Conservation (phyloP, 2,113 vertebrate genomes). For the Trinectes maculatus region DNA sequence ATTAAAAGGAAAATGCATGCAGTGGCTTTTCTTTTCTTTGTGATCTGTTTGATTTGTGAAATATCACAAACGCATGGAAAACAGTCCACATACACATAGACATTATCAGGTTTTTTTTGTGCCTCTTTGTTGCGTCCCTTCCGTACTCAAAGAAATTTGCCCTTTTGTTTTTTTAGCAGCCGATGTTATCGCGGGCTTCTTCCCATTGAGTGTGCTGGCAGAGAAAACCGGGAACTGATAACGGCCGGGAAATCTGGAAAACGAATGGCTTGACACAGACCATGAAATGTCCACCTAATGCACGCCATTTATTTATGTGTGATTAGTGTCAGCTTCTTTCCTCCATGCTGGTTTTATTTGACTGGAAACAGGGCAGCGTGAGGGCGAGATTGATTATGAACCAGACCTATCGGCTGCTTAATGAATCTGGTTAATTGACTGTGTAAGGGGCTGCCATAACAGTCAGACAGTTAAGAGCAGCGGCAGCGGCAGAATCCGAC, state of each 20-base stretch:
- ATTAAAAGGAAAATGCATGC: neutral
- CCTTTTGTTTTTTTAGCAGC: neutral
- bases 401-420: slow-evolving; percentile 73
- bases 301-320: slow-evolving; percentile 68
- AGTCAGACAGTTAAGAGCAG: slow-evolving; percentile 57
- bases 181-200: neutral
- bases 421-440: slow-evolving; percentile 82
- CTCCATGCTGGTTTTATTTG: slow-evolving; percentile 68
- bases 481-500: slow-evolving; percentile 42
- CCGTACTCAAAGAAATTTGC: too few relatives aligned
- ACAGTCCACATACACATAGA: too few relatives aligned
- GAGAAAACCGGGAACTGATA: slow-evolving; percentile 1
- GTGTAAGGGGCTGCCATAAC: slow-evolving; percentile 70
- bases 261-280: slow-evolving; percentile 57
- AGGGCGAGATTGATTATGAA: slow-evolving; percentile 79
- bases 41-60: too few relatives aligned
- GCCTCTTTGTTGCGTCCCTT: too few relatives aligned
- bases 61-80: too few relatives aligned
- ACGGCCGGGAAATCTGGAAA: slow-evolving; percentile 27
- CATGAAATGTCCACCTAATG: slow-evolving; percentile 69
- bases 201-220: neutral
- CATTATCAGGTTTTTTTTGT: neutral
- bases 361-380: slow-evolving; percentile 62
- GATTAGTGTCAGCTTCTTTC: slow-evolving; percentile 74
- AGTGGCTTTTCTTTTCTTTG: too few relatives aligned